A percentile compares a stretch with the other conserved stretches of the same genome.
phyloP scores from a whole-genome alignment of 2,797 vertebrate species.

The Aulostomus chinensis region DNA sequence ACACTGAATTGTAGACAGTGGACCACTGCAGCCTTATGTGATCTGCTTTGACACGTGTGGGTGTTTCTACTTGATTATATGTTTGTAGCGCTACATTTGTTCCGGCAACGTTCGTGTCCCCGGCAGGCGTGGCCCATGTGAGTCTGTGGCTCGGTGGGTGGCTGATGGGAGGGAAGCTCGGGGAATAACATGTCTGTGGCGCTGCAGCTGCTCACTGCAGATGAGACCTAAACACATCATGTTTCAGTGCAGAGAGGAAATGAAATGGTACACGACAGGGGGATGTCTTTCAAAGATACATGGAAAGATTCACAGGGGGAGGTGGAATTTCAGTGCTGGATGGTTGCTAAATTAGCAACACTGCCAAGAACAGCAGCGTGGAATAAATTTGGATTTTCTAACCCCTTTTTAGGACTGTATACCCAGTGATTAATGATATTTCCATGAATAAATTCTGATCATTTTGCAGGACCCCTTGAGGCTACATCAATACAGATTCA shows the following conservation, averaged over 20 bases:
- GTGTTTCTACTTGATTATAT: slow-evolving; percentile 18
- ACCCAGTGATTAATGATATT: slow-evolving; percentile 30
- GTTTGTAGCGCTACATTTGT: slow-evolving; percentile 34
- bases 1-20: slow-evolving; percentile 13
- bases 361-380: slow-evolving; percentile 31
- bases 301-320: slow-evolving; percentile 8
- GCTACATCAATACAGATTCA: slow-evolving; percentile 29
- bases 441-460: slow-evolving; percentile 17
- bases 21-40: slow-evolving; percentile 20
- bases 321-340: neutral
- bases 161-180: slow-evolving; percentile 52
- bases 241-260: slow-evolving; percentile 9
- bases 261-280: slow-evolving; percentile 14
- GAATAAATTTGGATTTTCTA: slow-evolving; percentile 16
- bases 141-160: slow-evolving; percentile 55
- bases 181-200: slow-evolving; percentile 43
- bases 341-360: slow-evolving; percentile 14
- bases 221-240: slow-evolving; percentile 20
- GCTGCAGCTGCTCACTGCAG: slow-evolving; percentile 62
- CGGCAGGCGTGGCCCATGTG: slow-evolving; percentile 44
- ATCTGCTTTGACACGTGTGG: slow-evolving; percentile 13
- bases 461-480: slow-evolving; percentile 7
- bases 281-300: slow-evolving; percentile 27
- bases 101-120: slow-evolving; percentile 17
- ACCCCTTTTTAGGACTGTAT: slow-evolving; percentile 1